Evolutionary conservation across 1,140 invertebrate genomes (phyloP).

Genomic region (Asobara japonica): DNA sequence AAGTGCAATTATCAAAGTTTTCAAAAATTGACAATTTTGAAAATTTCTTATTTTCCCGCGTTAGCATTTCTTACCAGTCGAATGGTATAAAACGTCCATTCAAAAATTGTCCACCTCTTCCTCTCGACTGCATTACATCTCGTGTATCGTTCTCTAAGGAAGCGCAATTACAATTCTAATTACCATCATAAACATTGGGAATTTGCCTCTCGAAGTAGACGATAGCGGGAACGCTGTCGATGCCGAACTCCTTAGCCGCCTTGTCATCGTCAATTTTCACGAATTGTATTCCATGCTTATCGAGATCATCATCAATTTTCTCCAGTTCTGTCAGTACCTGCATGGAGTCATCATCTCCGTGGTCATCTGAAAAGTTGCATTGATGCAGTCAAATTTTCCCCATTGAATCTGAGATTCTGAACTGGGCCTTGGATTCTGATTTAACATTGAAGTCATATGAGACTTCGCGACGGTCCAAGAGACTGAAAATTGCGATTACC

Average conservation of each 20-base stretch:
- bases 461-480: no score
- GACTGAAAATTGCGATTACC: no score
- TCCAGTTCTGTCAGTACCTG: slow-evolving; percentile 85
- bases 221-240: slow-evolving; percentile 84
- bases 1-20: no score
- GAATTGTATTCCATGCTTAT: slow-evolving; percentile 91
- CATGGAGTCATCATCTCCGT: slow-evolving; percentile 86
- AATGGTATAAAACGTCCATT: no score
- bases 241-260: slow-evolving; percentile 85
- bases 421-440: no score
- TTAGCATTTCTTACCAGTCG: no score
- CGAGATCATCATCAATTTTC: slow-evolving; percentile 93
- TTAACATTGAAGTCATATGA: no score
- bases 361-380: slow-evolving; percentile 73
- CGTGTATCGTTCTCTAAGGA: not conserved
- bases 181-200: slow-evolving; percentile 91
- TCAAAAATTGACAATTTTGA: no score
- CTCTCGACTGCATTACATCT: not conserved
- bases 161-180: slow-evolving; percentile 37
- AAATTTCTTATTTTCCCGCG: no score
- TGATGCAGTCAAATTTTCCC: no score
- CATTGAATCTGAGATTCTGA: no score
- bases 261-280: slow-evolving; percentile 90
- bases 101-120: no score
- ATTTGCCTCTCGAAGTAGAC: slow-evolving; percentile 95